Conservation (phyloP, 64 coral and sea anemone genomes). For the Hydrozoanthus tunicans region DNA sequence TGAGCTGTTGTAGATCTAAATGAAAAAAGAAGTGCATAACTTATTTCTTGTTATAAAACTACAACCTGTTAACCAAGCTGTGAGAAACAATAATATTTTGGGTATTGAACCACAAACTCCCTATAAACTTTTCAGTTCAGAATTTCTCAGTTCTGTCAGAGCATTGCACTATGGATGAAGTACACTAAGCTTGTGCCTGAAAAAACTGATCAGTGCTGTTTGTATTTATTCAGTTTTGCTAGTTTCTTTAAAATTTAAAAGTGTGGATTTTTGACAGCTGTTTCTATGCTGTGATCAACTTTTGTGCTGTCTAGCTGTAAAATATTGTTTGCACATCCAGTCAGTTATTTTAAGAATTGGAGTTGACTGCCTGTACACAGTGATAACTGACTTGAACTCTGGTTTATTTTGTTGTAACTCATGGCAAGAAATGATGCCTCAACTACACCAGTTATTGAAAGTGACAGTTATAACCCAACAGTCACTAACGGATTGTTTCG, state of each 20-base stretch:
- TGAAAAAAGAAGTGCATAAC: not conserved
- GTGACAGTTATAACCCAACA: slow-evolving; percentile 47
- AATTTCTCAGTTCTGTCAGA: not conserved
- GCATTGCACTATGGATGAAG: not conserved
- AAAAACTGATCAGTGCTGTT: not conserved
- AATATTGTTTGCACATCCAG: not conserved
- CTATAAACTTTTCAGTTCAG: not conserved
- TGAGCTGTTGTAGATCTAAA: not conserved
- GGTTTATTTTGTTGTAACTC: not conserved
- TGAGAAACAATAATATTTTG: slow-evolving; percentile 19
- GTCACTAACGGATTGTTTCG: slow-evolving; percentile 70
- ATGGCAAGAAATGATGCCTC: slow-evolving; percentile 37
- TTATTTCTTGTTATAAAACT: slow-evolving; percentile 5
- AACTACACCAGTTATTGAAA: slow-evolving; percentile 46
- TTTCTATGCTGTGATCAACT: not conserved
- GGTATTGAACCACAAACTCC: not conserved
- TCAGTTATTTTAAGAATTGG: not conserved
- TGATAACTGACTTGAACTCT: not conserved
- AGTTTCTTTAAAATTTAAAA: not conserved
- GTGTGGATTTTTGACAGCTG: not conserved
- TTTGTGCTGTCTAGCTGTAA: not conserved
- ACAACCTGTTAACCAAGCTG: slow-evolving; percentile 25
- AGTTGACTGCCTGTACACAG: not conserved
- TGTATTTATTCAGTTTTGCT: not conserved
- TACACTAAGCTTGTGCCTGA: not conserved